Conservation (phyloP, 2,113 vertebrate genomes). For the Epinephelus fuscoguttatus region DNA sequence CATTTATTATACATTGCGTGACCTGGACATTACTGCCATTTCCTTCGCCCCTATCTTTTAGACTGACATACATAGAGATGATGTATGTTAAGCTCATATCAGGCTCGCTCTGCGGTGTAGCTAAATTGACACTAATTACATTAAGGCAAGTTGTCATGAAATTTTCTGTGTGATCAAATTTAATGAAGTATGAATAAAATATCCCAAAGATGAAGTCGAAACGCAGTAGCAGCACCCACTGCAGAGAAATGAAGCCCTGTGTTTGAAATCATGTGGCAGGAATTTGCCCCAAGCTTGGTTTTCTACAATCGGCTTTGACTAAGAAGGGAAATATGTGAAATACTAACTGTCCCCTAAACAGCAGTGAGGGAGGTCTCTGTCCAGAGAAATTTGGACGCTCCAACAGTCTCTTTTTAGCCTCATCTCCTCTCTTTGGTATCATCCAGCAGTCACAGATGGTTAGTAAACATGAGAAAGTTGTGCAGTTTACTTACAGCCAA, state of each 20-base stretch:
- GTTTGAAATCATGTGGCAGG: slow-evolving; percentile 21
- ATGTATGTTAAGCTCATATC: slow-evolving; percentile 32
- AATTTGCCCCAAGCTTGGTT: slow-evolving; percentile 30
- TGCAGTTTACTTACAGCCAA: not conserved
- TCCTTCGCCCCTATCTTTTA: too few relatives aligned
- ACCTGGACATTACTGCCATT: not conserved
- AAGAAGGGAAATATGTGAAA: slow-evolving; percentile 26
- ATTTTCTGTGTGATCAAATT: slow-evolving; percentile 65
- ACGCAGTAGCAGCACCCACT: slow-evolving; percentile 5
- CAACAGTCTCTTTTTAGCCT: not conserved
- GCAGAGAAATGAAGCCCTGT: slow-evolving; percentile 22
- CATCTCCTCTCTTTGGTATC: not conserved
- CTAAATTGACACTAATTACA: slow-evolving; percentile 50
- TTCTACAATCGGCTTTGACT: slow-evolving; percentile 25
- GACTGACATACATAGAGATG: slow-evolving; percentile 6
- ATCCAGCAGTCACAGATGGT: slow-evolving; percentile 42
- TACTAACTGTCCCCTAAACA: slow-evolving; percentile 19
- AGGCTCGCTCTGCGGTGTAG: slow-evolving; percentile 18
- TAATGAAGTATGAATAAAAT: slow-evolving; percentile 66
- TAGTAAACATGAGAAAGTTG: slow-evolving; percentile 9
- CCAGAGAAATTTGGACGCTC: not conserved
- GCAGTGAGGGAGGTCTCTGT: slow-evolving; percentile 13
- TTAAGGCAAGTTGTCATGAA: slow-evolving; percentile 46
- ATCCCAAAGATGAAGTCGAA: slow-evolving; percentile 4
- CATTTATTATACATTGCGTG: slow-evolving; percentile 13